Conservation (phyloP, 64 coral and sea anemone genomes). For the Astreopora myriophthalma region DNA sequence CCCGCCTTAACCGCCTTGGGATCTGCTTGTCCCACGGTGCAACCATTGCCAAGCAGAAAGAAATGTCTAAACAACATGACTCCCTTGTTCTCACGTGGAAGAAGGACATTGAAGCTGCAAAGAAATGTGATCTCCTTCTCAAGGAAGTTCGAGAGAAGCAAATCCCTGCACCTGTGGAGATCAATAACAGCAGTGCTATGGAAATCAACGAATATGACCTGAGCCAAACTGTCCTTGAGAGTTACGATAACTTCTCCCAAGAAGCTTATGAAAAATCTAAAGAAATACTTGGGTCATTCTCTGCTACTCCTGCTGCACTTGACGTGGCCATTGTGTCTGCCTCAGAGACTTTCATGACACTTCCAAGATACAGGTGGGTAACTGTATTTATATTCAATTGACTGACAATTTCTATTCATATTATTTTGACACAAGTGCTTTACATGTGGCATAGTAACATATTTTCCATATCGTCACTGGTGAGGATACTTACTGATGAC, state of each 20-base stretch:
- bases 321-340: background rate
- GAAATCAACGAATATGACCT: background rate
- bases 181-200: background rate
- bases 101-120: background rate
- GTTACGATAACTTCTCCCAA: background rate
- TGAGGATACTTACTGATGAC: no score
- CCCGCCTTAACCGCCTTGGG: slow-evolving; percentile 1
- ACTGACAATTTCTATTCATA: no score
- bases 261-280: background rate
- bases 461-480: no score
- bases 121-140: background rate
- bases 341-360: background rate
- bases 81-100: background rate
- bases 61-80: background rate
- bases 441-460: no score
- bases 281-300: background rate
- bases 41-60: background rate
- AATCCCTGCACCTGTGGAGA: background rate
- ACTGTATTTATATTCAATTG: no score
- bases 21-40: background rate
- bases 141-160: background rate
- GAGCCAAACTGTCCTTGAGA: background rate
- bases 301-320: background rate
- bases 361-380: background rate
- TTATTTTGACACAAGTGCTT: no score